Evolutionary conservation across 2,113 vertebrate genomes (phyloP).

Genomic region (Erythrolamprus reginae): DNA sequence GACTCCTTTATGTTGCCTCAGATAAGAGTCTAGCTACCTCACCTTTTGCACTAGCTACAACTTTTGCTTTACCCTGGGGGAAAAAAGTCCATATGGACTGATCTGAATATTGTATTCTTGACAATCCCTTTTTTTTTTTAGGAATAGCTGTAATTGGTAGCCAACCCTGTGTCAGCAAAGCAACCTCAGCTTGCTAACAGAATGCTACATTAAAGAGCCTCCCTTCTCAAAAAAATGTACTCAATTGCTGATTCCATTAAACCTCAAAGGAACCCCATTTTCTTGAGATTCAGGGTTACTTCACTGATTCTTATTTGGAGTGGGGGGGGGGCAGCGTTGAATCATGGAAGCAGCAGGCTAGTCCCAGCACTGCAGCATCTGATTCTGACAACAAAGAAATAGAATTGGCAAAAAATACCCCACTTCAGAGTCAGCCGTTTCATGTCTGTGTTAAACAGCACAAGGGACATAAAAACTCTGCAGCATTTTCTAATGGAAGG

Average conservation of each 20-base stretch:
- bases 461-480: background rate
- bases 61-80: background rate
- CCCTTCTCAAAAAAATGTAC: background rate
- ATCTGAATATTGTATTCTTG: background rate
- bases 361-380: background rate
- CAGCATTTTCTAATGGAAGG: background rate
- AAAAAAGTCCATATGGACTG: background rate
- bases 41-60: background rate
- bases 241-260: background rate
- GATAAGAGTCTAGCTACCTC: background rate
- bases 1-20: background rate
- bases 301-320: background rate
- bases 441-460: background rate
- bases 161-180: background rate
- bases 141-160: background rate
- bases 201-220: background rate
- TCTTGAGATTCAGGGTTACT: background rate
- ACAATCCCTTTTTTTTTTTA: background rate
- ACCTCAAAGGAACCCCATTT: background rate
- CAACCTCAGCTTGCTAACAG: background rate
- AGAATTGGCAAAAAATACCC: background rate
- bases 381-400: background rate
- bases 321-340: background rate
- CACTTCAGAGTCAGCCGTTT: background rate
- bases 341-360: background rate